These are phyloP conservation scores for Yponomeuta cagnagella DNA, from an alignment of 2,888 invertebrate species.

Conservation along the genomic window DNA sequence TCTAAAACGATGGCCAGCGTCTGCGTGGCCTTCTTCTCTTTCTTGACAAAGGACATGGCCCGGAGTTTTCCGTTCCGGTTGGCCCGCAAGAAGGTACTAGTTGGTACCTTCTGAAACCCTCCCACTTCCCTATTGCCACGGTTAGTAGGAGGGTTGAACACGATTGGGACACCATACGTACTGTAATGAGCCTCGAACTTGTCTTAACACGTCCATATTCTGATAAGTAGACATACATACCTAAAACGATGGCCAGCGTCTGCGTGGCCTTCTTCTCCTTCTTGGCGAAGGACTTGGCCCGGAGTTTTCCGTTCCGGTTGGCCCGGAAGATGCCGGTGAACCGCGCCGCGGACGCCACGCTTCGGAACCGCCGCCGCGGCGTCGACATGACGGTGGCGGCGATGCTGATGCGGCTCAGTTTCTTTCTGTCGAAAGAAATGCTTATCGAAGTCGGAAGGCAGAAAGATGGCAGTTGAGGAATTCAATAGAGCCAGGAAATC, in stretches of 20 bases:
- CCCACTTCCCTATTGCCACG: too few species aligned
- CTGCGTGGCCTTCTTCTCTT: constrained; percentile 98
- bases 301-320: constrained; percentile 93
- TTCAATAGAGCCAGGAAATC: too few species aligned
- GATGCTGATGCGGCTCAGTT: constrained; percentile 43
- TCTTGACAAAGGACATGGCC: constrained; percentile 94
- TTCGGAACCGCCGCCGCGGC: constrained; percentile 61
- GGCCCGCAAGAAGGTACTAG: constrained; percentile 81
- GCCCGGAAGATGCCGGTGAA: constrained; percentile 92
- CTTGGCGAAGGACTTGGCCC: constrained; percentile 94
- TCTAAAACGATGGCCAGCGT: constrained; percentile 92
- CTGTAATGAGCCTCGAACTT: too few species aligned
- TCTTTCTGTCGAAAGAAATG: constrained; percentile 42
- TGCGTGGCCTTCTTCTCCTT: constrained; percentile 99
- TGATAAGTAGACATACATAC: too few species aligned
- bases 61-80: constrained; percentile 95
- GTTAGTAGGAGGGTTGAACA: too few species aligned
- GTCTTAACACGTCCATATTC: too few species aligned
- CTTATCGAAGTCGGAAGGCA: too few species aligned
- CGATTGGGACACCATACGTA: too few species aligned
- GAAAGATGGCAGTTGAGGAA: too few species aligned
- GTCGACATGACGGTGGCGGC: constrained; percentile 48
- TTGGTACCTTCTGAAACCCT: too few species aligned
- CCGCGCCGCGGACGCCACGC: constrained; percentile 79
- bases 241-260: constrained; percentile 93